Conservation (phyloP, 2,797 vertebrate species). For the Sebastolobus altivelis region DNA sequence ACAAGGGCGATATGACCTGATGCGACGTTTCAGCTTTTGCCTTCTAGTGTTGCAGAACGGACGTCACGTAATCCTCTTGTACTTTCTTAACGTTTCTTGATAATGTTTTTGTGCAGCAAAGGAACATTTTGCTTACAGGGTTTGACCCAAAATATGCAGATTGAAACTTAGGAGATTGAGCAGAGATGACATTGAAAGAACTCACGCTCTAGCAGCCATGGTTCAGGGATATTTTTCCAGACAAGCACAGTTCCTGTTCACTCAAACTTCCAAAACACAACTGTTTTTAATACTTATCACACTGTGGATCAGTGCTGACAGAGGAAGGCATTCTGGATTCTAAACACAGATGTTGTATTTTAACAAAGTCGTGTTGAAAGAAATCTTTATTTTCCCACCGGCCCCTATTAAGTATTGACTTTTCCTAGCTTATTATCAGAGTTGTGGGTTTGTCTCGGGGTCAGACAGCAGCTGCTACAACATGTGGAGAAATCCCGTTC, state of each 20-base stretch:
- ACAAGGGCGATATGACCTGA: slow-evolving; percentile 55
- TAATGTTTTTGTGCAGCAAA: neutral
- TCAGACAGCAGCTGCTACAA: slow-evolving; percentile 20
- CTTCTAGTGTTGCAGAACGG: neutral
- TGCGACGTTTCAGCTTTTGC: neutral
- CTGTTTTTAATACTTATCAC: slow-evolving; percentile 10
- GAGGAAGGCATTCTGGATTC: neutral
- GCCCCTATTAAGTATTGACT: neutral
- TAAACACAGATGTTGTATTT: neutral
- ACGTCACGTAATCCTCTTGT: neutral
- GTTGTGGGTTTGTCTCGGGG: slow-evolving; percentile 10
- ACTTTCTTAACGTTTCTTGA: neutral
- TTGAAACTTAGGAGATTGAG: neutral
- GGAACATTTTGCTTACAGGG: neutral
- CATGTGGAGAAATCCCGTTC: slow-evolving; percentile 19
- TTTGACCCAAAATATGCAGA: neutral
- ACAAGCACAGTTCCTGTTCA: neutral
- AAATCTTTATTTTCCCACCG: neutral
- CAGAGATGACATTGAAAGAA: neutral
- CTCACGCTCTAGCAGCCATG: neutral
- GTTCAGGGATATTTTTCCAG: slow-evolving; percentile 10
- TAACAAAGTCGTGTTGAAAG: neutral
- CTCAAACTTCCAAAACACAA: neutral
- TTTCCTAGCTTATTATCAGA: slow-evolving; percentile 35
- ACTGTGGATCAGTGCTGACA: slow-evolving; percentile 1